Evolutionary conservation across 1,140 invertebrate genomes (phyloP).

Genomic region (Scaptodrosophila lebanonensis): DNA sequence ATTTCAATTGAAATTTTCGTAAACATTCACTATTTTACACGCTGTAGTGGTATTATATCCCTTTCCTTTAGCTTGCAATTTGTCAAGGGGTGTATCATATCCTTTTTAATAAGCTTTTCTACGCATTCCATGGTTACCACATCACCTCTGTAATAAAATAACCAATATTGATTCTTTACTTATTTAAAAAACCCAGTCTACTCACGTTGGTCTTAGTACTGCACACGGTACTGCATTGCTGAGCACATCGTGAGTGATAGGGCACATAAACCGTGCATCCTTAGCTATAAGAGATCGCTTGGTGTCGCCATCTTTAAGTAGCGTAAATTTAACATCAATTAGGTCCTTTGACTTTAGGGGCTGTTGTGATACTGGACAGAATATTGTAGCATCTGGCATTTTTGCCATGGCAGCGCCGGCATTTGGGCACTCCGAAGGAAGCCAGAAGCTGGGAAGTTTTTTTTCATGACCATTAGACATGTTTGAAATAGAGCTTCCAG

Average conservation of each 20-base stretch:
- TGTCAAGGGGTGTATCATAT: conserved; percentile 97
- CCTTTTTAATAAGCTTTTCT: conserved; percentile 97
- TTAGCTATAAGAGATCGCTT: conserved; percentile 89
- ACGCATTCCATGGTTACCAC: conserved; percentile 98
- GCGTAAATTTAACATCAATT: conserved; percentile 95
- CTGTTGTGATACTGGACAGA: conserved; percentile 94
- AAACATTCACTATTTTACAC: conserved; percentile 79
- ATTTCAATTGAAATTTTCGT: background rate
- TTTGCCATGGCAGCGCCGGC: conserved; percentile 84
- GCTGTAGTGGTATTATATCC: conserved; percentile 94
- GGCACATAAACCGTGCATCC: conserved; percentile 96
- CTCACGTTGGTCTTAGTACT: conserved; percentile 93
- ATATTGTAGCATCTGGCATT: conserved; percentile 95
- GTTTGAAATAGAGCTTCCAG: conserved; percentile 84
- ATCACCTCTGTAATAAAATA: conserved; percentile 82
- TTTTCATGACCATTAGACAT: conserved; percentile 84
- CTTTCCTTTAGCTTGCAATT: conserved; percentile 91
- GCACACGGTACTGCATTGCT: conserved; percentile 96
- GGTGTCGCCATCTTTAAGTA: conserved; percentile 90
- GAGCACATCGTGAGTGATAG: conserved; percentile 96
- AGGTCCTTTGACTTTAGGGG: conserved; percentile 93
- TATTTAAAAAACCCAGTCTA: conserved; percentile 21
- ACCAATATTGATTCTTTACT: background rate
- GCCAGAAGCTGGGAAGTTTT: conserved; percentile 97
- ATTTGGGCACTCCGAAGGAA: conserved; percentile 95